Evolutionary conservation across 2,888 invertebrate species (phyloP).

Genomic region (Metallyticus violacea): DNA sequence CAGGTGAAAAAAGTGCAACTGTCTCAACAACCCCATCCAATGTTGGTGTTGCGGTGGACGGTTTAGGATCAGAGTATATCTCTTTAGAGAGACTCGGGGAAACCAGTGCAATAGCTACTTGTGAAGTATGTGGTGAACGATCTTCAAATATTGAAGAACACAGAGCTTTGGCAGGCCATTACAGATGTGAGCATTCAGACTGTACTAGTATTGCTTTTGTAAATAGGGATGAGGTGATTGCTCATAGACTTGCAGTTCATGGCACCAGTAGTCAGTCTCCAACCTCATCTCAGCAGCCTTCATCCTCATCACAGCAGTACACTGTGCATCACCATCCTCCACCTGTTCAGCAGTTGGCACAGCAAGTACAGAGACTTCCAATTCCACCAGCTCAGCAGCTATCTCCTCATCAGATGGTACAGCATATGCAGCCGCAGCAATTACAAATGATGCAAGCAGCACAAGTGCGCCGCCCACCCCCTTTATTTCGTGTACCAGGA

Average conservation of each 20-base stretch:
- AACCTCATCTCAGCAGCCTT: neutral
- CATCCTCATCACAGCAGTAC: neutral
- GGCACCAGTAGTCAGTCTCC: slow-evolving; percentile 16
- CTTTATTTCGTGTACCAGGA: slow-evolving; percentile 44
- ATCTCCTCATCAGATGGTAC: slow-evolving; percentile 41
- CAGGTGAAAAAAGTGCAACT: neutral
- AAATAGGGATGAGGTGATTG: slow-evolving; percentile 33
- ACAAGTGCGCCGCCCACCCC: slow-evolving; percentile 44
- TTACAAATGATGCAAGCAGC: slow-evolving; percentile 44
- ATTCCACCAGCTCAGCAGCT: slow-evolving; percentile 16
- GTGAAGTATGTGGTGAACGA: slow-evolving; percentile 57
- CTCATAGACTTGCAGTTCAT: slow-evolving; percentile 35
- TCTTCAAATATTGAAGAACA: slow-evolving; percentile 40
- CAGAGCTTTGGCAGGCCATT: slow-evolving; percentile 52
- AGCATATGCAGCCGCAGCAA: slow-evolving; percentile 46
- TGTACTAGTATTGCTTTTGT: slow-evolving; percentile 43
- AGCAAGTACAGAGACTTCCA: slow-evolving; percentile 41
- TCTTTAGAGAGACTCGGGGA: slow-evolving; percentile 60
- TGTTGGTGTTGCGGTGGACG: neutral
- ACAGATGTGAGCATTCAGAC: slow-evolving; percentile 48
- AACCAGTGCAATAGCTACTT: slow-evolving; percentile 52
- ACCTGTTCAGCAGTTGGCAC: slow-evolving; percentile 51
- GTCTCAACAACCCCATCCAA: neutral
- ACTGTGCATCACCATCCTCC: slow-evolving; percentile 34
- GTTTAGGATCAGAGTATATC: slow-evolving; percentile 54